phyloP scores from a whole-genome alignment of 2,113 vertebrate genomes.

The Python bivittatus region DNA sequence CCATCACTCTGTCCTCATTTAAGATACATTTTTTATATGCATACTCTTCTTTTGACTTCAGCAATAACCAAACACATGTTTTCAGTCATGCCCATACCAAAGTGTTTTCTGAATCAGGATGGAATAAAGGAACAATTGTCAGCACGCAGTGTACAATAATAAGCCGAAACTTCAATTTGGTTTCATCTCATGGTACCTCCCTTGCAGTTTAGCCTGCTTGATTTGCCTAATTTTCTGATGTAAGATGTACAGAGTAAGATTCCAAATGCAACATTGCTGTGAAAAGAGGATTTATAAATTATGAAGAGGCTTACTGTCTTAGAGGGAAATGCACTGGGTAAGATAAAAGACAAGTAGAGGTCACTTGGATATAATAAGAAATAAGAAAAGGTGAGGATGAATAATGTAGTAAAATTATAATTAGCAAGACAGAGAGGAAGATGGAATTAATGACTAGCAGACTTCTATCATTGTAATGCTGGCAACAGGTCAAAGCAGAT shows the following conservation, averaged over 20 bases:
- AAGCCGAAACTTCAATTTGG: conserved; percentile 20
- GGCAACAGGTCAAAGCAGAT: too few relatives aligned
- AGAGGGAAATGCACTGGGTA: conserved; percentile 36
- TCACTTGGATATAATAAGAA: conserved; percentile 35
- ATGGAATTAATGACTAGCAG: not conserved
- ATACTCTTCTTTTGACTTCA: not conserved
- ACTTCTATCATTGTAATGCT: not conserved
- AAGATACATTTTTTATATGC: not conserved
- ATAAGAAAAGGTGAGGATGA: not conserved
- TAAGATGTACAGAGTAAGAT: conserved; percentile 56
- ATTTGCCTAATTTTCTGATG: conserved; percentile 51
- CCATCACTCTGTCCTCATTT: not conserved
- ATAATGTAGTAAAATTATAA: conserved; percentile 13
- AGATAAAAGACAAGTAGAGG: conserved; percentile 48
- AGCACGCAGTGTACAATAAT: conserved; percentile 9
- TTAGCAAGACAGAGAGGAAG: not conserved
- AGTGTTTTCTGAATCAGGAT: conserved; percentile 6
- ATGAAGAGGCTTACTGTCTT: conserved; percentile 56
- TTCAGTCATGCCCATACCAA: not conserved
- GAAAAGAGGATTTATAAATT: conserved; percentile 59
- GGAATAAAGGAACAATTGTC: not conserved
- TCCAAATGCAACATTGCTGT: conserved; percentile 40
- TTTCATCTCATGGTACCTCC: conserved; percentile 55
- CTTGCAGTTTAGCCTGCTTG: conserved; percentile 37
- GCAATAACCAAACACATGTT: not conserved